Evolutionary conservation across 2,797 vertebrate genomes (phyloP).

Genomic region (Anolis apletophallus): DNA sequence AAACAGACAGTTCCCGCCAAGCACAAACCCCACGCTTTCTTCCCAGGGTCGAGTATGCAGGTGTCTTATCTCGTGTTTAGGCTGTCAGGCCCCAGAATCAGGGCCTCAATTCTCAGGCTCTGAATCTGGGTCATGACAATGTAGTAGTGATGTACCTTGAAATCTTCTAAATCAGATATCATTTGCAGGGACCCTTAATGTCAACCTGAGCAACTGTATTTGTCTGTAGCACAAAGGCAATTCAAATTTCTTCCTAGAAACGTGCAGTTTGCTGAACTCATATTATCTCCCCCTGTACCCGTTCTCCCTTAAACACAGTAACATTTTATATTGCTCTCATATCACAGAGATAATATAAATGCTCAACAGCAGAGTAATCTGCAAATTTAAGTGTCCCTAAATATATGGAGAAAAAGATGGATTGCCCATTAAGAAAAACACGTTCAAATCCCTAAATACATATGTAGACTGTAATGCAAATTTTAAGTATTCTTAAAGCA

Average conservation of each 20-base stretch:
- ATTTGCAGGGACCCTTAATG: neutral
- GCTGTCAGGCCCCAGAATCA: too few species aligned
- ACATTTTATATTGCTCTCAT: constrained; percentile 56
- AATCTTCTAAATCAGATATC: neutral
- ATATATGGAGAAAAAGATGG: constrained; percentile 70
- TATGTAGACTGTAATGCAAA: constrained; percentile 63
- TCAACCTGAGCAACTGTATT: neutral
- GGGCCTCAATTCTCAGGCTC: too few species aligned
- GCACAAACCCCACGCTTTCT: too few species aligned
- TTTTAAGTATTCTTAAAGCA: constrained; percentile 65
- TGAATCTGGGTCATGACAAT: too few species aligned
- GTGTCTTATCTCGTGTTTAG: too few species aligned
- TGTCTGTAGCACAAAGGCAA: neutral
- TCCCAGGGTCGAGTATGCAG: too few species aligned
- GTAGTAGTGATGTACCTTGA: too few species aligned
- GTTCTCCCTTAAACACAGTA: constrained; percentile 6
- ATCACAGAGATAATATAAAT: constrained; percentile 42
- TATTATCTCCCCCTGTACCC: neutral
- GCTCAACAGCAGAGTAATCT: constrained; percentile 68
- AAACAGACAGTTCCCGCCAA: too few species aligned
- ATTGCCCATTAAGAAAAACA: constrained; percentile 75
- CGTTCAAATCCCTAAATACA: constrained; percentile 69
- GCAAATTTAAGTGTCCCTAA: constrained; percentile 70
- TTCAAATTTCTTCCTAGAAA: neutral
- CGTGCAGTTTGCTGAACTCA: neutral